A percentile compares a stretch with the other conserved stretches of the same genome.
These are phyloP conservation scores for Melipona quadrifasciata DNA, from an alignment of 1,140 invertebrate genomes.

Conservation along the genomic window DNA sequence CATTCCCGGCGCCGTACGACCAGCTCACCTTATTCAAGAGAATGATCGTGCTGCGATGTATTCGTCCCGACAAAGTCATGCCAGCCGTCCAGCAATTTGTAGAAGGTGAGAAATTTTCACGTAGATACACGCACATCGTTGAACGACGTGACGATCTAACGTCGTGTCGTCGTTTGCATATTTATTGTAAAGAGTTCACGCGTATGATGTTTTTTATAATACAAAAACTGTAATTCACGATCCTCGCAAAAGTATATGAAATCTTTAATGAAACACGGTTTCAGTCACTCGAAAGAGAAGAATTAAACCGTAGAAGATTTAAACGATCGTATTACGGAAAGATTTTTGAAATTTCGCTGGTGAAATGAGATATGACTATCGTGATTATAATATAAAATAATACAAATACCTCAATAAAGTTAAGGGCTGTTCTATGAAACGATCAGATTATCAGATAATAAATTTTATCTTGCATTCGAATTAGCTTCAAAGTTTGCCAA, in stretches of 20 bases:
- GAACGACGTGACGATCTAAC: too few relatives aligned
- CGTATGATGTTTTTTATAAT: not conserved
- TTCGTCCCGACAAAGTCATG: constrained; percentile 94
- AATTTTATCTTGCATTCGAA: too few relatives aligned
- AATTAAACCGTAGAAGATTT: too few relatives aligned
- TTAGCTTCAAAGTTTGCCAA: too few relatives aligned
- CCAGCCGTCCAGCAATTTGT: constrained; percentile 91
- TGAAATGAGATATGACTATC: not conserved
- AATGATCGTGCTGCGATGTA: constrained; percentile 90
- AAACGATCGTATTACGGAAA: too few relatives aligned
- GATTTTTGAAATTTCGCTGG: too few relatives aligned
- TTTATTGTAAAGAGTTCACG: not conserved
- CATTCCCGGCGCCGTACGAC: constrained; percentile 88
- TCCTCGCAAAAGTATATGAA: not conserved
- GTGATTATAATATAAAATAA: too few relatives aligned
- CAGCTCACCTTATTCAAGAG: constrained; percentile 88
- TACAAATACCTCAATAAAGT: too few relatives aligned
- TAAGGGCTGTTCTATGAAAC: too few relatives aligned
- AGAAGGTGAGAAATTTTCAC: constrained; percentile 82
- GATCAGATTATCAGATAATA: too few relatives aligned
- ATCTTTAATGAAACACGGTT: too few relatives aligned
- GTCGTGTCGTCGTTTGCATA: not conserved
- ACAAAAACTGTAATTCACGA: not conserved
- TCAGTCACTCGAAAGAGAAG: too few relatives aligned
- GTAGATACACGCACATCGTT: not conserved